A percentile compares a stretch with the other conserved stretches of the same genome.
These are phyloP conservation scores for Bombus pascuorum DNA, from an alignment of 1,140 invertebrate genomes.

Conservation along the genomic window DNA sequence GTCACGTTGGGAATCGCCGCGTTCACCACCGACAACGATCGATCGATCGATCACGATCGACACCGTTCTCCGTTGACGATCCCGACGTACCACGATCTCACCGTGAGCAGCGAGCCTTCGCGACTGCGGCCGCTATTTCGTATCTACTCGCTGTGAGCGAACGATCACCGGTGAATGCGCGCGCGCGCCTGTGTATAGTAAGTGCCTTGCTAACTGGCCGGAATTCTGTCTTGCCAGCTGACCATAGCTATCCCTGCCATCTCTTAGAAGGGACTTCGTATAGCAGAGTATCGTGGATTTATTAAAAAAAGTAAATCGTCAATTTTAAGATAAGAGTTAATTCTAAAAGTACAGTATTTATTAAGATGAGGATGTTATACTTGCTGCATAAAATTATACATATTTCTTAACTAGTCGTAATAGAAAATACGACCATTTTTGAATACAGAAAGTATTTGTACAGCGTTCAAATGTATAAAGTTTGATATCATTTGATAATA, in stretches of 20 bases:
- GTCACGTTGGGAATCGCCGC: not conserved
- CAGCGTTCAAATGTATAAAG: too few species aligned
- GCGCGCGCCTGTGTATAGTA: conserved; percentile 27
- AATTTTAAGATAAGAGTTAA: too few species aligned
- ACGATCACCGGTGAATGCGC: conserved; percentile 46
- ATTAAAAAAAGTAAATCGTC: too few species aligned
- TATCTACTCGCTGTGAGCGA: conserved; percentile 56
- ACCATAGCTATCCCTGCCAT: not conserved
- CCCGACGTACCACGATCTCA: conserved; percentile 63
- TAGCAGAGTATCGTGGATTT: not conserved
- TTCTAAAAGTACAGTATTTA: too few species aligned
- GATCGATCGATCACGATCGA: conserved; percentile 65
- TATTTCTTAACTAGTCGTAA: too few species aligned
- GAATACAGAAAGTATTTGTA: too few species aligned
- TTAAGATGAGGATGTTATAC: too few species aligned
- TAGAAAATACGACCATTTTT: too few species aligned
- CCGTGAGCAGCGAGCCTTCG: conserved; percentile 72
- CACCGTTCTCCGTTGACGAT: conserved; percentile 31
- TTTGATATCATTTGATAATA: too few species aligned
- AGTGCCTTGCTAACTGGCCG: not conserved
- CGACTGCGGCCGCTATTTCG: conserved; percentile 71
- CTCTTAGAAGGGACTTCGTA: not conserved
- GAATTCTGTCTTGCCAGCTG: too few species aligned
- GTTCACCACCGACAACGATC: conserved; percentile 15
- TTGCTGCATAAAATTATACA: too few species aligned